Evolutionary conservation across 35 echinoderm and acorn worm genomes (phyloP).

Genomic region (Nesometra sesokonis): DNA sequence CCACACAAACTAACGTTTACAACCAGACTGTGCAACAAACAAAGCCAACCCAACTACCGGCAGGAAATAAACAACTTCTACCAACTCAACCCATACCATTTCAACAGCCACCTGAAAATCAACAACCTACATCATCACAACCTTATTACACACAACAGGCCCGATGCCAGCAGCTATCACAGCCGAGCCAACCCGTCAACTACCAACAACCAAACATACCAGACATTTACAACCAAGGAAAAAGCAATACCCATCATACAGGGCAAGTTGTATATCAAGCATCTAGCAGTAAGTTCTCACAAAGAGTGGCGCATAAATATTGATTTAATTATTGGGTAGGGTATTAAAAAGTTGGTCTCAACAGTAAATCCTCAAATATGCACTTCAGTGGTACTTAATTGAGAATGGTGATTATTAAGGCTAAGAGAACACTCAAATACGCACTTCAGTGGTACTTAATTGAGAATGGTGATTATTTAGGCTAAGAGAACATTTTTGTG

Average conservation of each 20-base stretch:
- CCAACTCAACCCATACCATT: background rate
- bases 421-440: too few species aligned
- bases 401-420: too few species aligned
- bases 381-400: too few species aligned
- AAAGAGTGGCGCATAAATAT: background rate
- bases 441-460: too few species aligned
- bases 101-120: background rate
- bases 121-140: background rate
- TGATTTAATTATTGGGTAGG: too few species aligned
- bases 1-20: background rate
- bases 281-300: background rate
- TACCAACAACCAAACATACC: background rate
- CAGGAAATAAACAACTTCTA: background rate
- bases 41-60: background rate
- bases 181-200: background rate
- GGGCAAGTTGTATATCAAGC: background rate
- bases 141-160: background rate
- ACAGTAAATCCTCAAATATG: too few species aligned
- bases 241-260: background rate
- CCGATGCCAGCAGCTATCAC: background rate
- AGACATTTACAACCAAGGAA: background rate
- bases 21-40: background rate
- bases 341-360: too few species aligned
- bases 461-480: too few species aligned
- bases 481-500: too few species aligned